These are phyloP conservation scores for Tenthredo mesomela DNA, from an alignment of 2,888 invertebrate species.

Conservation along the genomic window DNA sequence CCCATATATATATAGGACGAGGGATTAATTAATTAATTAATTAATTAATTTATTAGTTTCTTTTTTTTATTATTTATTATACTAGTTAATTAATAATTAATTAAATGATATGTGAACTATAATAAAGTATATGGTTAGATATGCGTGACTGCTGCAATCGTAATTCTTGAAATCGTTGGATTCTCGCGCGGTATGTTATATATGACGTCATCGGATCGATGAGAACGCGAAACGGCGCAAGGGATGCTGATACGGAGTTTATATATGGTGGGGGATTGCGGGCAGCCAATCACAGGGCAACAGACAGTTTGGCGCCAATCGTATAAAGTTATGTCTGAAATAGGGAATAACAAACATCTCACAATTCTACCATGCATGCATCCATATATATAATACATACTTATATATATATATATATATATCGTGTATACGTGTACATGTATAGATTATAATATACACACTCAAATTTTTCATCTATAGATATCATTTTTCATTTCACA, in stretches of 20 bases:
- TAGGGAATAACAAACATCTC: background rate
- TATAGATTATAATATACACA: background rate
- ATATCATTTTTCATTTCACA: constrained; percentile 27
- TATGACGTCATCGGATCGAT: constrained; percentile 43
- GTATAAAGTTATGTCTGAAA: constrained; percentile 55
- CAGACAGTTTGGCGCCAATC: constrained; percentile 72
- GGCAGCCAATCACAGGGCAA: constrained; percentile 64
- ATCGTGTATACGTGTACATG: background rate
- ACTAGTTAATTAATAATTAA: too few relatives aligned
- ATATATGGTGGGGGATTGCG: constrained; percentile 55
- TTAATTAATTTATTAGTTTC: too few relatives aligned
- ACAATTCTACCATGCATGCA: background rate
- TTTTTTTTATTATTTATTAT: too few relatives aligned
- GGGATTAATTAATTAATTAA: too few relatives aligned
- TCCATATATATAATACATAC: background rate
- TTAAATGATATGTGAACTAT: too few relatives aligned
- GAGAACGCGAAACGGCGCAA: background rate
- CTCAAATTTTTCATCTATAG: background rate
- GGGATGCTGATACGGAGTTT: constrained; percentile 28
- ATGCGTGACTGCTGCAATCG: background rate
- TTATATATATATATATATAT: background rate
- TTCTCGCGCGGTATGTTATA: background rate
- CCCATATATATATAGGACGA: too few relatives aligned
- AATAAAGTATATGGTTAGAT: background rate
- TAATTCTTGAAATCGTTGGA: background rate